Conservation (phyloP, 2,888 invertebrate species). For the Isotomurus palustris region DNA sequence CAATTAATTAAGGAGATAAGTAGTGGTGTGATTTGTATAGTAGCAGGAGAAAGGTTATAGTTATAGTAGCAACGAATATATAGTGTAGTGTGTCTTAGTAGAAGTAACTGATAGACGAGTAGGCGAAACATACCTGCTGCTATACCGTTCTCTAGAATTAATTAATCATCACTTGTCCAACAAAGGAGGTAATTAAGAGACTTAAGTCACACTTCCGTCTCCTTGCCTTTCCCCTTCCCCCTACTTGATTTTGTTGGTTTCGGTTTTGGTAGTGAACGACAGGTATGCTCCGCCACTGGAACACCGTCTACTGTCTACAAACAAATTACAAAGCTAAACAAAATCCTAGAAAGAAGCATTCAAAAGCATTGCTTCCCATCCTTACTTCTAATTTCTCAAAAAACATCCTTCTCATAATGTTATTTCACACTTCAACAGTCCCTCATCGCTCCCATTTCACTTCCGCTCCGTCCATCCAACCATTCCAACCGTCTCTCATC, state of each 20-base stretch:
- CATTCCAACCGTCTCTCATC: too few species aligned
- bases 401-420: too few species aligned
- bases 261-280: constrained; percentile 32
- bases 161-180: constrained; percentile 29
- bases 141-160: constrained; percentile 8
- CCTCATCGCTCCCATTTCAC: too few species aligned
- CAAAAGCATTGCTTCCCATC: too few species aligned
- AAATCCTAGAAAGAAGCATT: too few species aligned
- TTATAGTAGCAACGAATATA: not conserved
- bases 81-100: not conserved
- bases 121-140: constrained; percentile 39
- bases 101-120: not conserved
- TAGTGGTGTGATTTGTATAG: too few species aligned
- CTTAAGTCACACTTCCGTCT: constrained; percentile 38
- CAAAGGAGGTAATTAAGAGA: constrained; percentile 30
- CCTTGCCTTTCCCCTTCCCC: constrained; percentile 39
- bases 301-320: constrained; percentile 14
- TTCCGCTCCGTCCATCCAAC: too few species aligned
- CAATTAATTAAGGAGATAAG: too few species aligned
- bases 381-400: too few species aligned
- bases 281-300: constrained; percentile 38
- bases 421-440: too few species aligned
- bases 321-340: constrained; percentile 13
- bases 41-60: not conserved
- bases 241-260: constrained; percentile 28